These are phyloP conservation scores for Heliocidaris erythrogramma DNA, from an alignment of 35 echinoderm and acorn worm genomes.

Conservation along the genomic window DNA sequence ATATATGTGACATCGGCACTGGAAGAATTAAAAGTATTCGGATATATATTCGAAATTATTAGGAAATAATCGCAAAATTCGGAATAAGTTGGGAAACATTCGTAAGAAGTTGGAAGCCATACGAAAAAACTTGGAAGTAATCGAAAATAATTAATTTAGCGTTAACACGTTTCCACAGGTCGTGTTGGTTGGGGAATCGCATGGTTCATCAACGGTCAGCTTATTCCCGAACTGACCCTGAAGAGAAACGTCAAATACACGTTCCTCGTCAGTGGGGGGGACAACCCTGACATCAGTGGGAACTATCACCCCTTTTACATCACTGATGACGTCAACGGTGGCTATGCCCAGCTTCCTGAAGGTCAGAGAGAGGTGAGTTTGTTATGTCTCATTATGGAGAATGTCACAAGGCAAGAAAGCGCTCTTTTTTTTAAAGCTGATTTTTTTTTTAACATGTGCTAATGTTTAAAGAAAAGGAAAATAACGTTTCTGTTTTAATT, in stretches of 20 bases:
- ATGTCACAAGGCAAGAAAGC: too few relatives aligned
- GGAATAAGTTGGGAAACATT: too few relatives aligned
- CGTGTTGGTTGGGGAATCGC: slow-evolving; percentile 68
- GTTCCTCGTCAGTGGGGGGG: slow-evolving; percentile 71
- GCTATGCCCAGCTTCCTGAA: slow-evolving; percentile 49
- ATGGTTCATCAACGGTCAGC: slow-evolving; percentile 72
- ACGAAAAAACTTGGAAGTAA: neutral
- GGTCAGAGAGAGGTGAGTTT: slow-evolving; percentile 38
- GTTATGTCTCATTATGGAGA: too few relatives aligned
- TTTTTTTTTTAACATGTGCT: neutral
- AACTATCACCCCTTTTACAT: slow-evolving; percentile 88
- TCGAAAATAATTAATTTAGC: neutral
- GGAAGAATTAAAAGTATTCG: neutral
- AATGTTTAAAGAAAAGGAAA: neutral
- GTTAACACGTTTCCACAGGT: slow-evolving; percentile 28
- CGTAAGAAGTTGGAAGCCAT: neutral
- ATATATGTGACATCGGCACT: too few relatives aligned
- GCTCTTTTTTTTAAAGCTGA: too few relatives aligned
- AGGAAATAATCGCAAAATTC: neutral
- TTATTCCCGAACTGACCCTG: slow-evolving; percentile 68
- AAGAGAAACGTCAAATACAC: slow-evolving; percentile 65
- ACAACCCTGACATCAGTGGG: neutral
- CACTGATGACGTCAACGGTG: slow-evolving; percentile 67
- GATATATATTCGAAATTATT: neutral
- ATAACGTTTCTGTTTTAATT: neutral